Conservation (phyloP, 2,888 invertebrate genomes). For the Mesopsocus fuscifrons region DNA sequence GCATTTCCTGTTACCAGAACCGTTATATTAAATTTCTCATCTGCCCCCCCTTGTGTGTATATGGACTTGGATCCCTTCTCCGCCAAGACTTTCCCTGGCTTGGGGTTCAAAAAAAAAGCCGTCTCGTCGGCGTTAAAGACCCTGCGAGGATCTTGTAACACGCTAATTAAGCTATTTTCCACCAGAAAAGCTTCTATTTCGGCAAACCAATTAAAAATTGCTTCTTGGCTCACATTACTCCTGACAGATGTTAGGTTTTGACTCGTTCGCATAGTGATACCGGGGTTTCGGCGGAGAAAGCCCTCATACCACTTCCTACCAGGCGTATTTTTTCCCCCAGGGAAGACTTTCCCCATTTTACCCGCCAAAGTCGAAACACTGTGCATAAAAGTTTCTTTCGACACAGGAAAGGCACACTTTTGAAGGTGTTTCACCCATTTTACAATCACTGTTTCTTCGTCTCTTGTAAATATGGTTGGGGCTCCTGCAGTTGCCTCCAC, state of each 20-base stretch:
- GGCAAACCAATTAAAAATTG: constrained; percentile 18
- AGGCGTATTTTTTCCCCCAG: constrained; percentile 19
- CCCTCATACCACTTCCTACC: constrained; percentile 18
- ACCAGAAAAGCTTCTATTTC: constrained; percentile 14
- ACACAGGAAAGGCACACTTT: constrained; percentile 17
- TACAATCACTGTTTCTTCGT: constrained; percentile 16
- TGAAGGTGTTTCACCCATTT: constrained; percentile 17
- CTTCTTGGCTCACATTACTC: constrained; percentile 18
- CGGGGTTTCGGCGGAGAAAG: constrained; percentile 18
- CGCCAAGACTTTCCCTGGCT: constrained; percentile 18
- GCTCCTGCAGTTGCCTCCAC: constrained; percentile 17
- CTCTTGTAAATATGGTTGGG: constrained; percentile 14
- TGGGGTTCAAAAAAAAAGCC: constrained; percentile 16
- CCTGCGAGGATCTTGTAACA: constrained; percentile 16
- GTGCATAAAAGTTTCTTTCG: constrained; percentile 17
- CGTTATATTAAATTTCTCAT: constrained; percentile 19
- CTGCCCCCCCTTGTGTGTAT: constrained; percentile 16
- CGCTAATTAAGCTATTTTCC: background rate
- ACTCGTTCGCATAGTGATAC: constrained; percentile 16
- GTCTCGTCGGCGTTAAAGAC: constrained; percentile 20
- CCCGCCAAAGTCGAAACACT: constrained; percentile 16
- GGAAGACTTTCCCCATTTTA: constrained; percentile 12
- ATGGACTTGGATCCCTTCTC: constrained; percentile 18
- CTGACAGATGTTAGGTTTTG: constrained; percentile 18
- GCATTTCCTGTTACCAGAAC: constrained; percentile 20